These are phyloP conservation scores for Wasmannia auropunctata DNA, from an alignment of 1,140 invertebrate species.

Conservation along the genomic window DNA sequence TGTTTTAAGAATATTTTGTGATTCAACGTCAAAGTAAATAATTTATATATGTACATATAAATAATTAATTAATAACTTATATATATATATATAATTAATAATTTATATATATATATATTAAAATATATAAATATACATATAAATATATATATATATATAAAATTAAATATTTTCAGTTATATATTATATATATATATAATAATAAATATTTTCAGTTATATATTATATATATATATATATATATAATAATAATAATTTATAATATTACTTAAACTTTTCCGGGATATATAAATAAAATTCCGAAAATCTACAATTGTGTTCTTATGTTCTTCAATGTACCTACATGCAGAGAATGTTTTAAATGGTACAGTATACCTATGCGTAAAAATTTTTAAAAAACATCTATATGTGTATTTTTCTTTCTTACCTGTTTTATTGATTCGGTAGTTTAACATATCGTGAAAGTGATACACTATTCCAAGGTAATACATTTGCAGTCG, in stretches of 20 bases:
- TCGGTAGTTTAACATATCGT: neutral
- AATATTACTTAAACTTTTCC: neutral
- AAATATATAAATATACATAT: too few species aligned
- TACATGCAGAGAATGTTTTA: constrained; percentile 28
- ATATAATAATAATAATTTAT: too few species aligned
- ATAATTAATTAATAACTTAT: too few species aligned
- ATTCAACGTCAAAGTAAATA: too few species aligned
- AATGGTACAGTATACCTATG: neutral
- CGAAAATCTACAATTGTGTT: neutral
- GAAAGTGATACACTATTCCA: neutral
- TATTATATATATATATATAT: neutral
- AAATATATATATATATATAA: too few species aligned
- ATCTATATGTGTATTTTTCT: neutral
- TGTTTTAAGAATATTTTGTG: neutral
- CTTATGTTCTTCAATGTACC: neutral
- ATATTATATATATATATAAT: too few species aligned
- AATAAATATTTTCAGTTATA: neutral
- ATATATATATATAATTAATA: too few species aligned
- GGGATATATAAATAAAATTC: neutral
- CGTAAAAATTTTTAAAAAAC: neutral
- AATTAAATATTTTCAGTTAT: too few species aligned
- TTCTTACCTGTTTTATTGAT: constrained; percentile 56
- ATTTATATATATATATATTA: too few species aligned
- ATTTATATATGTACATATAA: neutral
- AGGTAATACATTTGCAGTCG: neutral